phyloP scores from a whole-genome alignment of 2,797 vertebrate species.

The Sebastes hubbsi region DNA sequence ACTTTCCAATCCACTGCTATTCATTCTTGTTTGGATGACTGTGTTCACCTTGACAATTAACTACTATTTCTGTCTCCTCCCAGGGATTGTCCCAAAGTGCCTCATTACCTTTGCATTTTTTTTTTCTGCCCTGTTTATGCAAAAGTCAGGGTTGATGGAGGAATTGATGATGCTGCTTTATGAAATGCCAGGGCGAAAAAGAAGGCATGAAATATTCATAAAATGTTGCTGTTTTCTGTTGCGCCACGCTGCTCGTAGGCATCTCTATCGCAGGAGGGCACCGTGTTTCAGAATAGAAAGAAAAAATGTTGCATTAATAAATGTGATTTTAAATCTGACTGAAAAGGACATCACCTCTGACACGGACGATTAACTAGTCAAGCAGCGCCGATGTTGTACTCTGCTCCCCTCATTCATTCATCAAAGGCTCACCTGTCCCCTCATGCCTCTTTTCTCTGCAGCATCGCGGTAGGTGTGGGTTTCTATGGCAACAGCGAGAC shows the following conservation, averaged over 20 bases:
- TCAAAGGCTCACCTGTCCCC: conserved; percentile 45
- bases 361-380: neutral
- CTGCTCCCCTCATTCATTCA: conserved; percentile 34
- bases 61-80: neutral
- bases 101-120: conserved; percentile 27
- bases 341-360: neutral
- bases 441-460: conserved; percentile 59
- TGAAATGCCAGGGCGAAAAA: conserved; percentile 1
- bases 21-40: neutral
- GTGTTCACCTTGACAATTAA: neutral
- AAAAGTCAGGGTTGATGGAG: conserved; percentile 2
- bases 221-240: neutral
- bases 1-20: neutral
- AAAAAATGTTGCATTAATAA: neutral
- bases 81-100: conserved; percentile 9
- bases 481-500: conserved; percentile 98
- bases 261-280: neutral
- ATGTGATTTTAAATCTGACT: neutral
- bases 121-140: neutral
- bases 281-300: neutral
- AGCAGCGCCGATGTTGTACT: neutral
- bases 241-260: neutral
- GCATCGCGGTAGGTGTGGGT: conserved; percentile 91
- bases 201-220: conserved; percentile 34
- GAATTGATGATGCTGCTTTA: conserved; percentile 12